Percentiles rank a stretch among this genome's conserved stretches.
Evolutionary conservation across 2,797 vertebrate genomes (phyloP).

Genomic region (Schizopygopsis malacanthus): DNA sequence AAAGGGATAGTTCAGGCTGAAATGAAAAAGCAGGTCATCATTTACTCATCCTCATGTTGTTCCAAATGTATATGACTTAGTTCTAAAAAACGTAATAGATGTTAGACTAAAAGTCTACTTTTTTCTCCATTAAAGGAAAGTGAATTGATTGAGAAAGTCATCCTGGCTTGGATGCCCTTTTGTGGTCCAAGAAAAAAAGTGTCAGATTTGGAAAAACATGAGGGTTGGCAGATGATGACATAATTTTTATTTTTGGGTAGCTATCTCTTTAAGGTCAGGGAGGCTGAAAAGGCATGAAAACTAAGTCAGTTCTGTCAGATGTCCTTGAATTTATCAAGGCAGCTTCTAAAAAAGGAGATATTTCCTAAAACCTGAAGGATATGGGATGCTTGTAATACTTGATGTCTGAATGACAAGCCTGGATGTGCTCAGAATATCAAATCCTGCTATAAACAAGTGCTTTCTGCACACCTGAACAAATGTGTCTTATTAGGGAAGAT

Average conservation of each 20-base stretch:
- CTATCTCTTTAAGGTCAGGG: neutral
- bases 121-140: neutral
- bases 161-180: neutral
- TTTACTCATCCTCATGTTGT: neutral
- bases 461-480: neutral
- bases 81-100: neutral
- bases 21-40: neutral
- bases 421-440: neutral
- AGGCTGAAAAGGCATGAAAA: neutral
- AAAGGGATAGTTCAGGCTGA: neutral
- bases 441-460: neutral
- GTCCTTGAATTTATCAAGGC: neutral
- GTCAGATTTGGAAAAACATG: neutral
- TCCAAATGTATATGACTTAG: neutral
- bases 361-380: neutral
- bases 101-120: neutral
- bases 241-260: neutral
- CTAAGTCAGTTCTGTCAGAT: neutral
- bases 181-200: neutral
- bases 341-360: neutral
- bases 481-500: neutral
- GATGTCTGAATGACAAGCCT: neutral
- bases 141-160: neutral
- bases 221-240: neutral
- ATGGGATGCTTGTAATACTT: neutral